Conservation (phyloP, 2,113 vertebrate species). For the Agapornis roseicollis region DNA sequence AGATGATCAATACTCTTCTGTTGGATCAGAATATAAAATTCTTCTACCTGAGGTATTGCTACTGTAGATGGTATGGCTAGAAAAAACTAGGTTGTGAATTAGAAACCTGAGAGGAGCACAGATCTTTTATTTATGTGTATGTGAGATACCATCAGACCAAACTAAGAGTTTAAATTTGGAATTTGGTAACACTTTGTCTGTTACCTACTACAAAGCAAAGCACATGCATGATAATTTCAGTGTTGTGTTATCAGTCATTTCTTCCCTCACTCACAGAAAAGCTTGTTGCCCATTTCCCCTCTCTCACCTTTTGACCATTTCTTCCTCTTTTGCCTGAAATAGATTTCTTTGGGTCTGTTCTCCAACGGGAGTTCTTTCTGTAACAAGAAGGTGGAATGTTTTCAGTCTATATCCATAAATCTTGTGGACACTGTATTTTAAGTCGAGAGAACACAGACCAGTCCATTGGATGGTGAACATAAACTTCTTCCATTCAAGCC, state of each 20-base stretch:
- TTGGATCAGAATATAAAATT: neutral
- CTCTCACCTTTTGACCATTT: constrained; percentile 19
- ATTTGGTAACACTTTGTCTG: neutral
- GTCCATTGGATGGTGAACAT: neutral
- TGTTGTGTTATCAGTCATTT: neutral
- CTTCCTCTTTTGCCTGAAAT: neutral
- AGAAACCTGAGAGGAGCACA: neutral
- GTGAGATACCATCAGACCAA: neutral
- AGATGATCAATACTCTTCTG: neutral
- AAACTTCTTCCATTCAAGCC: neutral
- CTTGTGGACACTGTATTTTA: neutral
- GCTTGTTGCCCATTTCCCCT: neutral
- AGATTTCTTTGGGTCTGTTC: neutral
- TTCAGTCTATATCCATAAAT: neutral
- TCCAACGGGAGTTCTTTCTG: neutral
- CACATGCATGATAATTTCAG: neutral
- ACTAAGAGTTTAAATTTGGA: neutral
- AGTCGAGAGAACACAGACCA: neutral
- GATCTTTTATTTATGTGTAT: neutral
- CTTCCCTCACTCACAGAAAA: neutral
- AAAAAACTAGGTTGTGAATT: neutral
- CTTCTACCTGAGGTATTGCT: neutral
- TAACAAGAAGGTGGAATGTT: neutral
- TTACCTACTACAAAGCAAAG: neutral
- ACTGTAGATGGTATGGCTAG: neutral